Evolutionary conservation across 2,888 invertebrate species (phyloP).

Genomic region (Pristionchus arcanus): DNA sequence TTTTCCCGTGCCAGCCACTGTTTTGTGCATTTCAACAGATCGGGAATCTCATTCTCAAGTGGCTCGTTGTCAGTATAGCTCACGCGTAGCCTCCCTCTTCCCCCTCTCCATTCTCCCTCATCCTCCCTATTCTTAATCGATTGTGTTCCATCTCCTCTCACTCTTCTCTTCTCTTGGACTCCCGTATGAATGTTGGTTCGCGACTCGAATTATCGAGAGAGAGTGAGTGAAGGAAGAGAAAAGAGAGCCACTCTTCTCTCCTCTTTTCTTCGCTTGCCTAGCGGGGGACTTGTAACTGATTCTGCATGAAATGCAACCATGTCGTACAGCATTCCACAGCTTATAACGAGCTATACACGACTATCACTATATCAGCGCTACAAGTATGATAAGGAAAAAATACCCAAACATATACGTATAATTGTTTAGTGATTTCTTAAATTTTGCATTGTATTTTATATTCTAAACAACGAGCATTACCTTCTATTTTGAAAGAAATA

Average conservation of each 20-base stretch:
- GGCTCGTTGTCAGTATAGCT: conserved; percentile 18
- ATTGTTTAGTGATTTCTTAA: background rate
- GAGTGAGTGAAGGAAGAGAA: conserved; percentile 48
- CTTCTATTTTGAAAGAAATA: background rate
- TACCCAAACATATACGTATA: background rate
- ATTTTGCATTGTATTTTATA: background rate
- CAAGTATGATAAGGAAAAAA: background rate
- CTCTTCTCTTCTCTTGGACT: conserved; percentile 43
- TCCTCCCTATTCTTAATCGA: conserved; percentile 37
- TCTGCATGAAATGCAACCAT: background rate
- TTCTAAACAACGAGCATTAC: background rate
- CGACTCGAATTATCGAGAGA: conserved; percentile 55
- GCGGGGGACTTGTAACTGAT: conserved; percentile 36
- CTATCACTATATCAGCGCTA: background rate
- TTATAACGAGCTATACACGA: background rate
- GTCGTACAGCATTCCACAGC: background rate
- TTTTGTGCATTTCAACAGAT: background rate
- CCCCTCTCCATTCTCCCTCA: conserved; percentile 31
- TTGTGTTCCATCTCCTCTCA: conserved; percentile 49
- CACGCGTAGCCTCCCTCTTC: conserved; percentile 5
- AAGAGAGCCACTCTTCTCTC: conserved; percentile 51
- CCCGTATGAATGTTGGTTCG: conserved; percentile 55
- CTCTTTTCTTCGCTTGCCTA: conserved; percentile 49
- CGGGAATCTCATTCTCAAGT: conserved; percentile 1
- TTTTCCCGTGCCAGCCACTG: background rate